Evolutionary conservation across 1,140 invertebrate species (phyloP), one percentile per base, ranked within the genome.

Genomic region (Tenebrio molitor): DNA sequence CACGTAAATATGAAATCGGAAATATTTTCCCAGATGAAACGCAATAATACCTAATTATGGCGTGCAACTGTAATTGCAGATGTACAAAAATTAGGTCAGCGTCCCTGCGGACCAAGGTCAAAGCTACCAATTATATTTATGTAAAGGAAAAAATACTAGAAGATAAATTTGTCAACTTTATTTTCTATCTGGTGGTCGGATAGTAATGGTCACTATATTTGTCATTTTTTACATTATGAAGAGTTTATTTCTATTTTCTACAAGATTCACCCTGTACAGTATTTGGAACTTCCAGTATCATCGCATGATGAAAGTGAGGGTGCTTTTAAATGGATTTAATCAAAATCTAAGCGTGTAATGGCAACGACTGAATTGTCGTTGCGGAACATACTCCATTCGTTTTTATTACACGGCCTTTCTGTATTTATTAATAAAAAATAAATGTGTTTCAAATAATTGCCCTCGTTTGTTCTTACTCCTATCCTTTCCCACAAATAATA

Each of bases 381-480:
- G n/a, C 2, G 23, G 23, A 58, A 53, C 4, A 58, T 58, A 58
- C 50, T 58, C 10, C 50, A 29, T 29, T 29, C 21, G 14, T 25
- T 58, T 58, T 58, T 58, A 58, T 58, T 58, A 58, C 50, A 15
- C 44, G 10, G 17, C 44, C 15, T 50, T 50, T 58, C 50, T 58
- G 50, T 58, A 58, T 58, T 50, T 58, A 58, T 58, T 58, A 29
- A 58, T 58, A 33, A 58, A 58, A 58, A 58, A 58, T 58, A 58
- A 58, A 58, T 58, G 50, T 58, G 50, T 58, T 58, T 25, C 10
- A 29, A 58, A 15, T 58, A 29, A 50, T 50, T 17, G n/a, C n/a
- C n/a, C n/a, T n/a, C n/a, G 19, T 50, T 8, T 17, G n/a, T 7
- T 19, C 21, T 50, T 50, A 50, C 7, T 44, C 7, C 17, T 6